Percentiles rank a stretch among this genome's conserved stretches.
These are phyloP conservation scores for Carassius gibelio DNA, from an alignment of 2,113 vertebrate species.

Conservation along the genomic window DNA sequence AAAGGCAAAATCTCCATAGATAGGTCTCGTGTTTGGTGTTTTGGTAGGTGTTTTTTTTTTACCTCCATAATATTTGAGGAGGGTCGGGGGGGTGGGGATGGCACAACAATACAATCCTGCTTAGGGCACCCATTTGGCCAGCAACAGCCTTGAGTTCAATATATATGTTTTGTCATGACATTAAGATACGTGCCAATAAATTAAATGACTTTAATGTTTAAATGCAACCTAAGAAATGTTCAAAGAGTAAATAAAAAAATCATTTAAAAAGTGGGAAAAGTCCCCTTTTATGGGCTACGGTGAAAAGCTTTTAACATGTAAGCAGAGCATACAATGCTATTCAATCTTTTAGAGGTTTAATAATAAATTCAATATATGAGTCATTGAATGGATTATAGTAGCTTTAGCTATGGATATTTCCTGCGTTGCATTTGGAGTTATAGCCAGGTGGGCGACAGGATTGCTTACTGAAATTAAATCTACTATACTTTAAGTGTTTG, in stretches of 20 bases:
- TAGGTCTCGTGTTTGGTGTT: no score
- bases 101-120: no score
- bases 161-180: background rate
- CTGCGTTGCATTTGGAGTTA: constrained; percentile 39
- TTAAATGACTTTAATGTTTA: background rate
- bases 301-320: background rate
- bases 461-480: constrained; percentile 62
- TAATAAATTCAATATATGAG: constrained; percentile 21
- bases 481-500: background rate
- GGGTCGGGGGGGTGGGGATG: no score
- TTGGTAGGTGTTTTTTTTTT: no score
- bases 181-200: background rate
- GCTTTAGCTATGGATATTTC: constrained; percentile 47
- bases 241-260: no score
- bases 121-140: no score
- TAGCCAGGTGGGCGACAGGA: constrained; percentile 25
- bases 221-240: no score
- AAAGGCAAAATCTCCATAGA: no score
- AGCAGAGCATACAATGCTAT: background rate
- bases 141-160: background rate
- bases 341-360: constrained; percentile 1
- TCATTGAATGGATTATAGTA: constrained; percentile 47
- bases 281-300: background rate
- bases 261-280: background rate
- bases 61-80: no score